Percentiles rank a stretch among this genome's conserved stretches.
Evolutionary conservation across 2,888 invertebrate genomes (phyloP).

Genomic region (Ecliptopera silaceata): DNA sequence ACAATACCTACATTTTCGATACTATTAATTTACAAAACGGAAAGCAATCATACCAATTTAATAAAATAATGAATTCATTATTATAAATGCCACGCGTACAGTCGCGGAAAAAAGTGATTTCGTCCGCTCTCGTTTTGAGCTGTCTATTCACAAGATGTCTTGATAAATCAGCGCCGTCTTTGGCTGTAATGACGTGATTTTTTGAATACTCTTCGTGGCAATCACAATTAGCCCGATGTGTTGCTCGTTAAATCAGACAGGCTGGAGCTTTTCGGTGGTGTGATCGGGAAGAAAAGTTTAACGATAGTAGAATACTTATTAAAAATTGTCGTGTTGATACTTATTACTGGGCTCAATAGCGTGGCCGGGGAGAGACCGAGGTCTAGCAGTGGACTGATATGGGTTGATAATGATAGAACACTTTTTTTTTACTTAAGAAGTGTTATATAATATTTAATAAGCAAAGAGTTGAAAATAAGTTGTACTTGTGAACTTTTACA

Average conservation of each 20-base stretch:
- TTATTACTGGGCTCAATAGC: too few species aligned
- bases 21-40: too few species aligned
- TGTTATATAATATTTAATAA: too few species aligned
- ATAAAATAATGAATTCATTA: conserved; percentile 27
- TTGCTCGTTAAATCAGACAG: conserved; percentile 76
- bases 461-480: too few species aligned
- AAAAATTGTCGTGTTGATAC: too few species aligned
- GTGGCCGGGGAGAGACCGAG: too few species aligned
- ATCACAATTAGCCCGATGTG: conserved; percentile 80
- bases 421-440: too few species aligned
- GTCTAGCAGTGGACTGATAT: too few species aligned
- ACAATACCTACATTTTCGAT: too few species aligned
- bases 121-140: conserved; percentile 61
- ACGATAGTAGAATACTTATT: too few species aligned
- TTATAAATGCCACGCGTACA: conserved; percentile 42
- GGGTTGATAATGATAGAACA: too few species aligned
- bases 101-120: conserved; percentile 49
- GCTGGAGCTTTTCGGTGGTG: conserved; percentile 63
- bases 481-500: too few species aligned
- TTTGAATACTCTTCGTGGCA: conserved; percentile 68
- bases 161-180: conserved; percentile 77
- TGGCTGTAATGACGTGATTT: conserved; percentile 75
- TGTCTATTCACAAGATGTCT: conserved; percentile 71
- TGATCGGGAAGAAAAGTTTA: conserved; percentile 42
- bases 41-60: conserved; percentile 24